These are phyloP conservation scores for Trematocara zebra DNA, from an alignment of 2,113 vertebrate species.

Conservation along the genomic window DNA sequence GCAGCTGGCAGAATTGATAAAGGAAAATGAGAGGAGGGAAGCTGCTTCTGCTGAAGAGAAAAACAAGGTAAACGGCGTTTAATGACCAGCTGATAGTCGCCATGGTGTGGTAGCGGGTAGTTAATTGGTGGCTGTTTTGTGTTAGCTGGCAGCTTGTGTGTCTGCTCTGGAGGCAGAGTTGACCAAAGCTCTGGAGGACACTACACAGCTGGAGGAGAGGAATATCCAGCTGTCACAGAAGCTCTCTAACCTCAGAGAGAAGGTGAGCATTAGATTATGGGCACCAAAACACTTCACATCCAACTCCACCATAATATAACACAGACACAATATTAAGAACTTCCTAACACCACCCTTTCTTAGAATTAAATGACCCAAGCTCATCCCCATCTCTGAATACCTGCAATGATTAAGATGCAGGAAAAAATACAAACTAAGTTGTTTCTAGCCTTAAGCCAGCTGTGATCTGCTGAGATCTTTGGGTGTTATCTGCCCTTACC, in stretches of 20 bases:
- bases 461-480: not conserved
- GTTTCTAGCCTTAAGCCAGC: not conserved
- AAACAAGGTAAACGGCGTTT: conserved; percentile 41
- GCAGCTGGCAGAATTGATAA: conserved; percentile 67
- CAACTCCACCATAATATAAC: not conserved
- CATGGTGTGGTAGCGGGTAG: conserved; percentile 4
- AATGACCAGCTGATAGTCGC: not conserved
- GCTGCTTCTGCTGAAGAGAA: conserved; percentile 39
- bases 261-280: conserved; percentile 43
- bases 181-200: conserved; percentile 73
- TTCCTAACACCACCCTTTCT: not conserved
- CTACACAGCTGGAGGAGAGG: conserved; percentile 74
- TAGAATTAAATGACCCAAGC: not conserved
- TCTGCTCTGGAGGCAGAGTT: conserved; percentile 80
- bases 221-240: conserved; percentile 78
- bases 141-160: conserved; percentile 67
- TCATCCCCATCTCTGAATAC: not conserved
- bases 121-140: conserved; percentile 41
- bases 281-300: not conserved
- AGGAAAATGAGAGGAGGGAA: conserved; percentile 64
- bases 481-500: not conserved
- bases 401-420: not conserved
- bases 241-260: conserved; percentile 55
- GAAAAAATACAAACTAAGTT: not conserved
- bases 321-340: not conserved